These are phyloP conservation scores for Xestia ashworthii DNA, from an alignment of 2,888 invertebrate species.

Conservation along the genomic window DNA sequence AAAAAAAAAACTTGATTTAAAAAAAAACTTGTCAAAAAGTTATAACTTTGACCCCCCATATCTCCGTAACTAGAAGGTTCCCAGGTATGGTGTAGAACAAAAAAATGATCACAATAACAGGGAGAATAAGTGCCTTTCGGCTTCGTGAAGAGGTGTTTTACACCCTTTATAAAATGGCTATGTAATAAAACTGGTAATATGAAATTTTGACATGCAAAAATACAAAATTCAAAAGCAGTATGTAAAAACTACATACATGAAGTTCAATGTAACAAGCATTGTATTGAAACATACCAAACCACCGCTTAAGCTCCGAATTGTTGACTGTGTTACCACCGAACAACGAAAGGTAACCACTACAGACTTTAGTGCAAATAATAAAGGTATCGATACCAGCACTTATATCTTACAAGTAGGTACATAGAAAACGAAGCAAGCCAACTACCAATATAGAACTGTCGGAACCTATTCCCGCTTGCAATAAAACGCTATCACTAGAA, in stretches of 20 bases:
- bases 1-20: too few relatives aligned
- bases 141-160: too few relatives aligned
- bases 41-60: too few relatives aligned
- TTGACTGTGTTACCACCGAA: neutral
- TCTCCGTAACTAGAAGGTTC: too few relatives aligned
- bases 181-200: neutral
- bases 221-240: neutral
- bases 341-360: neutral
- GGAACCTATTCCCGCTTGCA: constrained; percentile 16
- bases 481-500: constrained; percentile 53
- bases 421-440: constrained; percentile 27
- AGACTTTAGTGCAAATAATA: constrained; percentile 1
- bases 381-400: constrained; percentile 20
- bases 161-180: too few relatives aligned
- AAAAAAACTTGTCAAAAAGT: too few relatives aligned
- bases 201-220: neutral
- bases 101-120: too few relatives aligned
- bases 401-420: neutral
- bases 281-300: constrained; percentile 3
- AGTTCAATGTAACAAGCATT: neutral
- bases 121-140: too few relatives aligned
- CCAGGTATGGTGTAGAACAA: too few relatives aligned
- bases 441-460: constrained; percentile 7
- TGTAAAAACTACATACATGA: neutral
- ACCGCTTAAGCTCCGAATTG: neutral